A percentile compares a stretch with the other conserved stretches of the same genome.
These are phyloP conservation scores for Drosophila buzzatii DNA, from an alignment of 2,888 invertebrate genomes.

Conservation along the genomic window DNA sequence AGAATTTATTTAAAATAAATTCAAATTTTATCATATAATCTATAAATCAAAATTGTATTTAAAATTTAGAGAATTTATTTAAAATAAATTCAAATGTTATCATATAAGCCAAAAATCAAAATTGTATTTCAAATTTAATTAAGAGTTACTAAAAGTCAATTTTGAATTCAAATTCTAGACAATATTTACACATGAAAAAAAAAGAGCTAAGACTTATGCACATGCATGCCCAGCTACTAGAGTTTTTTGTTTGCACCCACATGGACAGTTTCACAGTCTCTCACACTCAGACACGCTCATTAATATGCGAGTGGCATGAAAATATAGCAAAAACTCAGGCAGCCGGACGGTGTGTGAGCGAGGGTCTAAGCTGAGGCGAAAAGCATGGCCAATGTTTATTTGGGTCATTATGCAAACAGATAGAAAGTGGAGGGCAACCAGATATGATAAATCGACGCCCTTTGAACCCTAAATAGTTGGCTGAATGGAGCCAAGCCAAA, in stretches of 20 bases:
- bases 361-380: constrained; percentile 8
- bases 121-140: not conserved
- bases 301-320: constrained; percentile 57
- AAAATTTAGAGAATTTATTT: too few species aligned
- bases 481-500: constrained; percentile 29
- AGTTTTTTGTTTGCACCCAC: constrained; percentile 2
- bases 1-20: too few species aligned
- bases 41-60: too few species aligned
- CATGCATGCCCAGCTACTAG: not conserved
- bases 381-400: constrained; percentile 56
- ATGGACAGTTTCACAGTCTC: not conserved
- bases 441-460: constrained; percentile 65
- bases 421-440: constrained; percentile 15
- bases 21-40: too few species aligned
- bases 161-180: not conserved
- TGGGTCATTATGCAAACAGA: constrained; percentile 63
- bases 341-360: constrained; percentile 6
- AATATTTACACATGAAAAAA: not conserved
- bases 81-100: too few species aligned
- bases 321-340: constrained; percentile 28
- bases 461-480: constrained; percentile 58
- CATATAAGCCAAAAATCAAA: too few species aligned
- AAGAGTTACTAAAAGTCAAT: not conserved
- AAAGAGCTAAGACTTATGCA: not conserved
- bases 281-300: constrained; percentile 28